Evolutionary conservation across 92 coral and sea anemone genomes (phyloP), one percentile per base, ranked within the genome.

Genomic region (Virgularia gustaviana): DNA sequence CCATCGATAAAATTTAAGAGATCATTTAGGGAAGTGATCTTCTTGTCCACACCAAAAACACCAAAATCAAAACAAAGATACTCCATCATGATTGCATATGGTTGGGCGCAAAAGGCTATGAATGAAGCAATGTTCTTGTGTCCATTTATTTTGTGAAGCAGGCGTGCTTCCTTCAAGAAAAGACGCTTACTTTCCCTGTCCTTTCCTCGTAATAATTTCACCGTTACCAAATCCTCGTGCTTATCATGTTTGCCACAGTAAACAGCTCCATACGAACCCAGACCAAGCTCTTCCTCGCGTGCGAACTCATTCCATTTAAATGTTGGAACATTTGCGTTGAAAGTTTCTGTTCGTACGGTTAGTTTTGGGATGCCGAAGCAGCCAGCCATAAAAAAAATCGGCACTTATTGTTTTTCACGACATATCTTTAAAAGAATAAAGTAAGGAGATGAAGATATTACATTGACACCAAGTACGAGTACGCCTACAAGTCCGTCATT

Each of bases 141-240:
- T 53, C 22, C 22, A 10, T 53, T 12, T 9, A 13, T 24, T 19
- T 20, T 13, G 59, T 53, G 1, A 12, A 53, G 22, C 27, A 53
- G 59, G 27, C 59, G 59, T 20, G 59, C 59, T 53, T 53, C 59
- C 22, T 53, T 53, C 11, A 53, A 53, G 22, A 53, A 53, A 53
- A 53, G 59, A 31, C 59, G 59, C 59, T 53, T 53, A 4, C 59
- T 53, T 53, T 53, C 59, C 59, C 27, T 53, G 6, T 31, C 43
- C 47, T 34, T 32, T 32, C 16, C 47, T 32, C 20, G 16, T 19
- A 61, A 19, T 36, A 11, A 18, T 25, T 24, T 33, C 24, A 34
- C 45, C 3, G 43, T 29, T n/a, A 61, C 36, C 39, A 9, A 6
- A 11, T 53, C 59, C 19, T 53, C 59, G 27, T 31, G 6, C 59